Evolutionary conservation across 1,140 invertebrate genomes (phyloP).

Genomic region (Branchinecta lynchi): DNA sequence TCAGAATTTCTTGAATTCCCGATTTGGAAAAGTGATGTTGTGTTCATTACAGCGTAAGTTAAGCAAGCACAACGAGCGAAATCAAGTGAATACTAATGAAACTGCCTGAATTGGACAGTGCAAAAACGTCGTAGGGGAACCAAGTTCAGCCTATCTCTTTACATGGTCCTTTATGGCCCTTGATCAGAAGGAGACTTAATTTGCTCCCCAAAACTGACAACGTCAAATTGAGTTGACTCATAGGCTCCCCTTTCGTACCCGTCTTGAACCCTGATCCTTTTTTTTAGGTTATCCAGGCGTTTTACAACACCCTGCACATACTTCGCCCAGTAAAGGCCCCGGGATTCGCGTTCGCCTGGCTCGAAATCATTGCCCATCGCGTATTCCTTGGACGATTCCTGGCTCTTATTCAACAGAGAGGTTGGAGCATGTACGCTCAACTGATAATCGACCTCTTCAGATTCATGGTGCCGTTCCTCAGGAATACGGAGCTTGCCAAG

Average conservation of each 20-base stretch:
- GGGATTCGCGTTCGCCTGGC: slow-evolving; percentile 94
- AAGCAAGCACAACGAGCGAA: no score
- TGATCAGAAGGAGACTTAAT: no score
- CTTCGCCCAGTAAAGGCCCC: slow-evolving; percentile 85
- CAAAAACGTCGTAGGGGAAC: no score
- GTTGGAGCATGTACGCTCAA: slow-evolving; percentile 77
- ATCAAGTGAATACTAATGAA: no score
- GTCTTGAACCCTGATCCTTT: slow-evolving; percentile 22
- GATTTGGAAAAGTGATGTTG: no score
- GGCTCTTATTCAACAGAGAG: slow-evolving; percentile 57
- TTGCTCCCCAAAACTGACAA: no score
- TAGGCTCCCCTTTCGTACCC: neutral
- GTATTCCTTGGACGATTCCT: slow-evolving; percentile 89
- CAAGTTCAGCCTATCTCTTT: no score
- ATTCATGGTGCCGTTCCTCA: slow-evolving; percentile 86
- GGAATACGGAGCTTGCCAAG: slow-evolving; percentile 87
- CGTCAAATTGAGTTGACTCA: no score
- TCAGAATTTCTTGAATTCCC: no score
- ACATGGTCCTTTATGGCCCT: no score
- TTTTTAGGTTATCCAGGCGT: slow-evolving; percentile 58
- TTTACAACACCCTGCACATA: slow-evolving; percentile 79
- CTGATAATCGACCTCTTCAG: slow-evolving; percentile 89
- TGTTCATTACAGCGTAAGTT: no score
- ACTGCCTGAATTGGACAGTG: no score
- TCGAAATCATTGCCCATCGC: slow-evolving; percentile 90